Conservation (phyloP, 2,888 invertebrate species). For the Phortica magna region DNA sequence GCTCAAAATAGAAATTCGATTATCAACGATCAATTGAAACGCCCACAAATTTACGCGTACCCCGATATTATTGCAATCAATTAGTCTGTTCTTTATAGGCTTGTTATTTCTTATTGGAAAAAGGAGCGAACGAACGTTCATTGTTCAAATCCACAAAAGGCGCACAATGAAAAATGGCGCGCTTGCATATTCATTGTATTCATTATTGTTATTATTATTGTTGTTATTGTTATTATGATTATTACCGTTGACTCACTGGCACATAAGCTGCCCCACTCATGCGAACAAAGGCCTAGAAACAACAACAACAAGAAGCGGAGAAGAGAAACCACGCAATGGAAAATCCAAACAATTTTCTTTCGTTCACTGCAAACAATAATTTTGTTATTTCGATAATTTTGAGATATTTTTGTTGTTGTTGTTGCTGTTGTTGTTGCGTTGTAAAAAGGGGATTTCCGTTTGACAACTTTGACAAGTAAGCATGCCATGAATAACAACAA, state of each 20-base stretch:
- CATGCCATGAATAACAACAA: conserved; percentile 36
- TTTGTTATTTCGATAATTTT: conserved; percentile 71
- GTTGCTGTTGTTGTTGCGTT: conserved; percentile 49
- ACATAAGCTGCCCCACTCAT: not conserved
- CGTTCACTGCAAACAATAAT: conserved; percentile 59
- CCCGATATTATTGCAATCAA: not conserved
- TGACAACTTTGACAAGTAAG: conserved; percentile 69
- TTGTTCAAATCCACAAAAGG: not conserved
- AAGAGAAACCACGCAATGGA: conserved; percentile 42
- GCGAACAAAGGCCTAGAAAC: not conserved
- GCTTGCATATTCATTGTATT: not conserved
- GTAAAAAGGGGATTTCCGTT: conserved; percentile 66
- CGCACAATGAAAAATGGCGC: not conserved
- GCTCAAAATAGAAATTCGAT: too few relatives aligned
- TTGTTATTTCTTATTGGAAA: not conserved
- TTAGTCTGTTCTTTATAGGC: not conserved
- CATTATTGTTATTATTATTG: not conserved
- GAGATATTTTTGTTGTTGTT: conserved; percentile 27
- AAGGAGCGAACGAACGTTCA: not conserved
- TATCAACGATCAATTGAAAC: too few relatives aligned
- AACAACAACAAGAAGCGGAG: not conserved
- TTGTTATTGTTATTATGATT: not conserved
- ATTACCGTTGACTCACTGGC: too few relatives aligned
- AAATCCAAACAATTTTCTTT: conserved; percentile 63
- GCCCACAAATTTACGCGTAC: not conserved